Evolutionary conservation across 2,113 vertebrate genomes (phyloP).

Genomic region (Solea senegalensis): DNA sequence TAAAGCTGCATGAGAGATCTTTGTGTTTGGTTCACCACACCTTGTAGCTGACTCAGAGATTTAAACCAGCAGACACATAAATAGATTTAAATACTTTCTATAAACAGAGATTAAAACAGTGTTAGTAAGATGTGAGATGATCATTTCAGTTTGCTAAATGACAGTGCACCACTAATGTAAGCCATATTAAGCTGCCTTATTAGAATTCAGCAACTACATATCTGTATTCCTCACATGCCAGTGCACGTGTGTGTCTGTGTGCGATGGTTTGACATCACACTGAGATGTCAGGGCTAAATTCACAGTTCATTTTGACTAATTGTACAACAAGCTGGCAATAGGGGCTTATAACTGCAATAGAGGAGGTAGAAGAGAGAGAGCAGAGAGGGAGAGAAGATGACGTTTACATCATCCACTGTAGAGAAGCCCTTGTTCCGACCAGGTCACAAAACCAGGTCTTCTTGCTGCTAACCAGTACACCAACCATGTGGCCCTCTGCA

Average conservation of each 20-base stretch:
- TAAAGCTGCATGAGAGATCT: too few species aligned
- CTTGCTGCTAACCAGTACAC: too few species aligned
- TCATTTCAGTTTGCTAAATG: background rate
- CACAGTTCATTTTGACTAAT: conserved; percentile 66
- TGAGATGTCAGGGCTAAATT: conserved; percentile 59
- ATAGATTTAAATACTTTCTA: too few species aligned
- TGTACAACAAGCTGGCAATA: conserved; percentile 47
- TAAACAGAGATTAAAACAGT: too few species aligned
- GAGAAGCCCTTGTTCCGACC: too few species aligned
- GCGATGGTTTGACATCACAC: conserved; percentile 40
- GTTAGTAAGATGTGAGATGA: too few species aligned
- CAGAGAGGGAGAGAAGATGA: conserved; percentile 8
- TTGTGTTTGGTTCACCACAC: too few species aligned
- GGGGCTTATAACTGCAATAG: conserved; percentile 11
- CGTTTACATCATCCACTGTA: conserved; percentile 32
- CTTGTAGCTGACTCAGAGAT: too few species aligned
- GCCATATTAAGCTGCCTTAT: conserved; percentile 24
- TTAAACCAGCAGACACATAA: too few species aligned
- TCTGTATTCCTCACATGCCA: conserved; percentile 20
- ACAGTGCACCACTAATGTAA: background rate
- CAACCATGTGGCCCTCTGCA: background rate
- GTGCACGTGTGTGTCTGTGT: conserved; percentile 29
- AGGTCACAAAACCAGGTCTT: too few species aligned
- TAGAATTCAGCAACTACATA: conserved; percentile 32
- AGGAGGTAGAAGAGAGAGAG: background rate